Evolutionary conservation across 2,888 invertebrate genomes (phyloP).

Genomic region (Oxycera nigricornis): DNA sequence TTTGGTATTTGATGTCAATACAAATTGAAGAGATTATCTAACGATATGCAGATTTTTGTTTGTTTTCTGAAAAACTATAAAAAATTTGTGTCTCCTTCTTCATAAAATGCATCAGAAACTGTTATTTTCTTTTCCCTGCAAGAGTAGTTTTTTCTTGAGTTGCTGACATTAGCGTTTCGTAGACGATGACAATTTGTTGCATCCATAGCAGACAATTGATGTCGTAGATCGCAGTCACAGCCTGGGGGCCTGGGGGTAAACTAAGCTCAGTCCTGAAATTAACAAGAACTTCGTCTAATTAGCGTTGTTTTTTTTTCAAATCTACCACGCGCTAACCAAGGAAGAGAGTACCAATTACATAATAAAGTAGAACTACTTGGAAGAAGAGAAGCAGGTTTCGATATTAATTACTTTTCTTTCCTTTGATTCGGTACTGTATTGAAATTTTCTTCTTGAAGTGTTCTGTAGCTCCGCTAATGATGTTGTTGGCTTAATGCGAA

Average conservation of each 20-base stretch:
- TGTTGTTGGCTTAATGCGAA: not conserved
- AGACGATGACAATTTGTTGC: not conserved
- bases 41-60: too few relatives aligned
- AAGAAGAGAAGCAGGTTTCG: not conserved
- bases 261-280: constrained; percentile 9
- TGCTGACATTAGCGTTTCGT: not conserved
- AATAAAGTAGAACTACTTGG: not conserved
- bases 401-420: constrained; percentile 16
- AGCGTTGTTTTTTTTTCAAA: not conserved
- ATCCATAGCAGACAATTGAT: not conserved
- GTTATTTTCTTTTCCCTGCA: too few relatives aligned
- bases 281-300: not conserved
- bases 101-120: too few relatives aligned
- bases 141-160: not conserved
- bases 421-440: constrained; percentile 13
- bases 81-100: too few relatives aligned
- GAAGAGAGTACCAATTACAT: constrained; percentile 3
- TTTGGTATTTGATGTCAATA: too few relatives aligned
- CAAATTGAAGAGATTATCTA: too few relatives aligned
- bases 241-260: too few relatives aligned
- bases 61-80: too few relatives aligned
- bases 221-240: too few relatives aligned
- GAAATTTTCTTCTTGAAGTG: constrained; percentile 10
- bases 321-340: not conserved
- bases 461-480: not conserved